Conservation (phyloP, 1,140 invertebrate species). For the Venustaconcha ellipsiformis region DNA sequence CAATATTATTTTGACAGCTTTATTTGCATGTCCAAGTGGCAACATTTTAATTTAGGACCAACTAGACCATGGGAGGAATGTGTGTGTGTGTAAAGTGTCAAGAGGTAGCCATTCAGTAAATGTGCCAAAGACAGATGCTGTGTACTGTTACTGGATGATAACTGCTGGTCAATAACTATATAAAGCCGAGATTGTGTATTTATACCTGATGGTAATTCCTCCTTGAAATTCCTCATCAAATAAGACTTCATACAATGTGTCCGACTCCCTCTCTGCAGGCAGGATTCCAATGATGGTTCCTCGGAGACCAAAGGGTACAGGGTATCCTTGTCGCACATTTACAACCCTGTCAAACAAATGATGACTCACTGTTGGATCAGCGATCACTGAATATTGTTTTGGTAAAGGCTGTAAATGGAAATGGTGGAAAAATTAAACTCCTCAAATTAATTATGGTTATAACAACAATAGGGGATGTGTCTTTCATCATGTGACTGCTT, state of each 20-base stretch:
- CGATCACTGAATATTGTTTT: constrained; percentile 63
- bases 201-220: constrained; percentile 71
- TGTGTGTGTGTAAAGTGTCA: no score
- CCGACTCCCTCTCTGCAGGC: constrained; percentile 67
- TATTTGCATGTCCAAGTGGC: no score
- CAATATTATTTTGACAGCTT: no score
- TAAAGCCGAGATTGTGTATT: background rate
- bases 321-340: constrained; percentile 78
- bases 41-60: no score
- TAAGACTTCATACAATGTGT: constrained; percentile 79
- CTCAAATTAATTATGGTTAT: no score
- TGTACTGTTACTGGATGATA: background rate
- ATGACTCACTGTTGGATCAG: constrained; percentile 78
- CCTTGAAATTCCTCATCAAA: constrained; percentile 83
- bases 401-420: constrained; percentile 54
- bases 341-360: constrained; percentile 87
- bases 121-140: background rate
- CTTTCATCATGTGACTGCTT: no score
- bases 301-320: constrained; percentile 83
- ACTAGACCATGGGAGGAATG: background rate
- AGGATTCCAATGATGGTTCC: constrained; percentile 83
- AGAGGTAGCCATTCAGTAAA: background rate
- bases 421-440: no score
- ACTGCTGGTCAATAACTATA: background rate
- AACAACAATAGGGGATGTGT: no score